A percentile compares a stretch with the other conserved stretches of the same genome.
Evolutionary conservation across 2,113 vertebrate genomes (phyloP).

Genomic region (Eretmochelys imbricata): DNA sequence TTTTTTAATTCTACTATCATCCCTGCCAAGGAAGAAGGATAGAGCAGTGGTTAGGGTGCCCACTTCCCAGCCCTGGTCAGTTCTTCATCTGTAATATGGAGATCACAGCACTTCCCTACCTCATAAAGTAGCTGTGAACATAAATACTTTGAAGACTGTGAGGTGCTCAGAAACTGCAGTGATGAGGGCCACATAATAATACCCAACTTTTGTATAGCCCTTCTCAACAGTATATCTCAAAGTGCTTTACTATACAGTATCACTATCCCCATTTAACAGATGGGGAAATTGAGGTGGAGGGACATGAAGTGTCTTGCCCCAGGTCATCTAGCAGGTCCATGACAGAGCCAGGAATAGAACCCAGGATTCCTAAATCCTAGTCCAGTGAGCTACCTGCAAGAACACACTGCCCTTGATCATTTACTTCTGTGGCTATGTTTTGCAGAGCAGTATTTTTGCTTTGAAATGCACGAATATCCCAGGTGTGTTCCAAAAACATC

Average conservation of each 20-base stretch:
- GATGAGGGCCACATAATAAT: not conserved
- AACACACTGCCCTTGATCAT: not conserved
- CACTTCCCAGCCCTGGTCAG: not conserved
- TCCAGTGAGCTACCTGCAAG: not conserved
- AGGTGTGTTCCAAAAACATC: not conserved
- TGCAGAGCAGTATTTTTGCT: not conserved
- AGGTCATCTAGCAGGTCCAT: too few species aligned
- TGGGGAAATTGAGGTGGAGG: too few species aligned
- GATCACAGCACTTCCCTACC: fast-evolving
- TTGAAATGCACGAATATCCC: not conserved
- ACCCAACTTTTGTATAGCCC: not conserved
- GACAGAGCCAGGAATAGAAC: not conserved
- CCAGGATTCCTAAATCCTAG: not conserved
- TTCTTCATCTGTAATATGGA: not conserved
- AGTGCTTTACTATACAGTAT: not conserved
- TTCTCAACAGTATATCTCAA: not conserved
- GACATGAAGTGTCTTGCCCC: not conserved
- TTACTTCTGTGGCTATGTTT: not conserved
- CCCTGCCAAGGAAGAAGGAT: not conserved
- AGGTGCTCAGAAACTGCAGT: not conserved
- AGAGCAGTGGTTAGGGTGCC: not conserved
- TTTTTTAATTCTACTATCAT: not conserved
- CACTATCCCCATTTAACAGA: too few species aligned
- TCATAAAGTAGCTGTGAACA: not conserved
- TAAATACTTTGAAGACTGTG: not conserved